phyloP scores from a whole-genome alignment of 2,888 invertebrate species.

The Drosophila lacicola region DNA sequence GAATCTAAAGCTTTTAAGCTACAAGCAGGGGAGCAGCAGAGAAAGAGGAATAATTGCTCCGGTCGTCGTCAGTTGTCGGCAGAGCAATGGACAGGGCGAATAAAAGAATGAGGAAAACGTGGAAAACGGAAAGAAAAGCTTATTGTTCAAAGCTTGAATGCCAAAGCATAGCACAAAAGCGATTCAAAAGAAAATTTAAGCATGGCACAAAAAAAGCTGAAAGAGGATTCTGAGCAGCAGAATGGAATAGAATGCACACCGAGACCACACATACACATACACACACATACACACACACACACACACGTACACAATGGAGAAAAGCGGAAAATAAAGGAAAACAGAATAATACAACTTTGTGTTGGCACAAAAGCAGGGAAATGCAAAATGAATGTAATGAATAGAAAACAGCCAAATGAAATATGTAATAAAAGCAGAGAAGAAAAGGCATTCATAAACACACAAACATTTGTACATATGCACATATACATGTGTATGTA shows the following conservation, averaged over 20 bases:
- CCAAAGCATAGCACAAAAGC: slow-evolving; percentile 61
- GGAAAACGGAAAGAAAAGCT: slow-evolving; percentile 53
- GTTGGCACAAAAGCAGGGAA: slow-evolving; percentile 62
- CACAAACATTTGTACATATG: slow-evolving; percentile 2
- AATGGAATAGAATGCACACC: slow-evolving; percentile 49
- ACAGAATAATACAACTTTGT: slow-evolving; percentile 61
- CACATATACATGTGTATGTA: background rate
- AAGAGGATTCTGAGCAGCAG: slow-evolving; percentile 49
- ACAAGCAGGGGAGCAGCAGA: background rate
- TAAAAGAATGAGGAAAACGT: slow-evolving; percentile 23
- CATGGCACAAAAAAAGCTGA: slow-evolving; percentile 49
- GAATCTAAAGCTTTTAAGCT: background rate
- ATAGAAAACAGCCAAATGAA: slow-evolving; percentile 58
- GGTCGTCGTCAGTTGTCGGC: background rate
- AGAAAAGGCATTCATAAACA: slow-evolving; percentile 33
- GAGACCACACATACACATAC: slow-evolving; percentile 25
- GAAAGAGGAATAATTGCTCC: background rate
- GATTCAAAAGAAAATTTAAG: slow-evolving; percentile 64
- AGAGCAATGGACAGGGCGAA: background rate
- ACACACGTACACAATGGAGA: slow-evolving; percentile 29
- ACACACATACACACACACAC: slow-evolving; percentile 9
- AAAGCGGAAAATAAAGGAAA: slow-evolving; percentile 54
- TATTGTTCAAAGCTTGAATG: slow-evolving; percentile 69
- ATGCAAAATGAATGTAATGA: slow-evolving; percentile 68
- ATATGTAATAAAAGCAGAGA: slow-evolving; percentile 44